Percentiles rank a stretch among this genome's conserved stretches.
Evolutionary conservation across 2,888 invertebrate species (phyloP).

Genomic region (Tryphoninae sp.): DNA sequence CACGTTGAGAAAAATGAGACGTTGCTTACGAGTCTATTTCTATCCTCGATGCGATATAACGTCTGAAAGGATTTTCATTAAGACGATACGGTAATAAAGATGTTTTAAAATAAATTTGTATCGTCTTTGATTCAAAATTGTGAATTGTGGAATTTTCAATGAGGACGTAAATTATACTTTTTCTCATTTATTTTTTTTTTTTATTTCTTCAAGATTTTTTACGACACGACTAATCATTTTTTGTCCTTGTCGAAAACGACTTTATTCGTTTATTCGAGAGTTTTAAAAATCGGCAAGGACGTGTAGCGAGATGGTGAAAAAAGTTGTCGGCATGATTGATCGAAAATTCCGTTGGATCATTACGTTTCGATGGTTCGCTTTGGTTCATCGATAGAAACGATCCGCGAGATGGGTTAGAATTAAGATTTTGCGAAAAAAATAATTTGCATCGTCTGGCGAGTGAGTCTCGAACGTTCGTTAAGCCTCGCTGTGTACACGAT

Average conservation of each 20-base stretch:
- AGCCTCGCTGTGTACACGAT: conserved; percentile 35
- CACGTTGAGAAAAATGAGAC: background rate
- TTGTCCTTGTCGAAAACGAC: background rate
- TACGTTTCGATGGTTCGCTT: background rate
- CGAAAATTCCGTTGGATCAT: background rate
- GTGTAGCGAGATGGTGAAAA: background rate
- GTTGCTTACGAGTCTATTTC: background rate
- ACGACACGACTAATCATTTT: background rate
- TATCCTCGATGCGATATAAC: background rate
- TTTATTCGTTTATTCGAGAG: background rate
- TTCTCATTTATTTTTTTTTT: too few species aligned
- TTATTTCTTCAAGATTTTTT: too few species aligned
- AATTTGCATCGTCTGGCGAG: background rate
- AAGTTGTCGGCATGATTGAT: background rate
- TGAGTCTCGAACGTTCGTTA: conserved; percentile 31
- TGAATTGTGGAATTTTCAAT: too few species aligned
- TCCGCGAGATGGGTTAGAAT: background rate
- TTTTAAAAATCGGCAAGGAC: conserved; percentile 4
- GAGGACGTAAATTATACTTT: too few species aligned
- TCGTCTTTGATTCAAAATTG: too few species aligned
- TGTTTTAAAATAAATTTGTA: too few species aligned
- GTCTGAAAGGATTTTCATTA: too few species aligned
- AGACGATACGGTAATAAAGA: too few species aligned
- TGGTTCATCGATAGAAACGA: background rate
- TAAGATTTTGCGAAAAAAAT: background rate